Evolutionary conservation across 1,140 invertebrate species (phyloP), one percentile per base, ranked within the genome.

Genomic region (Acromyrmex echinatior): DNA sequence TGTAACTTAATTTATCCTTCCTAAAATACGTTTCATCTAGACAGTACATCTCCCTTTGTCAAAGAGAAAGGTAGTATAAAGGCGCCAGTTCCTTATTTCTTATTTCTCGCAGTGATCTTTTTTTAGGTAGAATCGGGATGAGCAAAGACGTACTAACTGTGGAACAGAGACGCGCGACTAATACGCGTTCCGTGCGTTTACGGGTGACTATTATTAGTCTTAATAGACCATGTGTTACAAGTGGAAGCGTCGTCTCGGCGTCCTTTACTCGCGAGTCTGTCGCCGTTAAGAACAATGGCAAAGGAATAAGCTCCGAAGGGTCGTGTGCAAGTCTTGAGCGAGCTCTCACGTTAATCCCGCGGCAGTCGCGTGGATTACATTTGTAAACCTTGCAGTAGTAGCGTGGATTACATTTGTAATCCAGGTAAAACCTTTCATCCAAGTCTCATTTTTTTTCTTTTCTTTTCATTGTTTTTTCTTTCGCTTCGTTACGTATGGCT

Each of bases 221-320:
- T 95, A 94, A 95, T 95, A 94, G 92, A 92, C 93, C 93, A 94
- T 94, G 92, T 95, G 94, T 94, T 92, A 92, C 86, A n/a, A 74
- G 86, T 76, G 66, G 78, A 86, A 49, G 86, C 85, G 85, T 90
- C 70, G 82, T 21, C 70, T 31, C 12, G 51, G 53, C 68, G 53
- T 65, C 25, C 39, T 80, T 80, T 86, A 63, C 56, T 28, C 68
- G 56, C 68, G 25, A 73, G 80, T 74, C 68, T 62, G 53, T 60
- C 80, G 66, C 68, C 68, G 80, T 76, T 35, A 84, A 84, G 80
- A 84, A 84, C 80, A 84, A 84, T 76, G 80, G 70, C 45, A 63
- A 76, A 60, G 39, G 39, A 74, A 76, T 84, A 84, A 84, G 70
- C 70, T 74, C 12, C 66, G 68, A 74, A 84, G 56, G 80, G 56